phyloP scores from a whole-genome alignment of 2,888 invertebrate species.

The Dryobotodes eremita region DNA sequence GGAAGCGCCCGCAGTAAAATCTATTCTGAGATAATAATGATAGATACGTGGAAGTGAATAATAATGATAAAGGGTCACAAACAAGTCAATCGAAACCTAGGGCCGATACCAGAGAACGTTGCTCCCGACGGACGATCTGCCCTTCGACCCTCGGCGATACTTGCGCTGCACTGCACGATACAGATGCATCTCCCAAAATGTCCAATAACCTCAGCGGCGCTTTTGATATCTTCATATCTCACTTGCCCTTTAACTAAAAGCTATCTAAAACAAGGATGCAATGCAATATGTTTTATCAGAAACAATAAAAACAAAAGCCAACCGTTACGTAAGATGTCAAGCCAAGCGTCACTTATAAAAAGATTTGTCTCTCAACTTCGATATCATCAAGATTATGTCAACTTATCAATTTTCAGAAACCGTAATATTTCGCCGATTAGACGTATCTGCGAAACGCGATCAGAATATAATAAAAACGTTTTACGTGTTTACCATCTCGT shows the following conservation, averaged over 20 bases:
- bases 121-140: slow-evolving; percentile 77
- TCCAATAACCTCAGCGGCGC: slow-evolving; percentile 66
- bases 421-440: slow-evolving; percentile 77
- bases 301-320: slow-evolving; percentile 47
- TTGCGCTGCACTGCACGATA: slow-evolving; percentile 65
- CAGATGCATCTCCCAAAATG: slow-evolving; percentile 73
- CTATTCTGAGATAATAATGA: slow-evolving; percentile 84
- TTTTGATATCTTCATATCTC: slow-evolving; percentile 66
- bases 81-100: slow-evolving; percentile 84
- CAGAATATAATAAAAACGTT: slow-evolving; percentile 81
- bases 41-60: slow-evolving; percentile 75
- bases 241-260: slow-evolving; percentile 55
- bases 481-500: slow-evolving; percentile 78
- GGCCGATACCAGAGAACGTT: slow-evolving; percentile 83
- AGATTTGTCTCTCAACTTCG: slow-evolving; percentile 25
- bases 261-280: slow-evolving; percentile 49
- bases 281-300: slow-evolving; percentile 36
- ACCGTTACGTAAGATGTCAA: slow-evolving; percentile 33
- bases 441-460: slow-evolving; percentile 76
- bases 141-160: slow-evolving; percentile 82
- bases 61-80: slow-evolving; percentile 85
- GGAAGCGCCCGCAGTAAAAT: slow-evolving; percentile 80
- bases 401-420: slow-evolving; percentile 78
- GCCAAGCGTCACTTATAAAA: slow-evolving; percentile 16
- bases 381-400: slow-evolving; percentile 58